These are phyloP conservation scores for Mayetiola destructor DNA, from an alignment of 2,888 invertebrate species.

Conservation along the genomic window DNA sequence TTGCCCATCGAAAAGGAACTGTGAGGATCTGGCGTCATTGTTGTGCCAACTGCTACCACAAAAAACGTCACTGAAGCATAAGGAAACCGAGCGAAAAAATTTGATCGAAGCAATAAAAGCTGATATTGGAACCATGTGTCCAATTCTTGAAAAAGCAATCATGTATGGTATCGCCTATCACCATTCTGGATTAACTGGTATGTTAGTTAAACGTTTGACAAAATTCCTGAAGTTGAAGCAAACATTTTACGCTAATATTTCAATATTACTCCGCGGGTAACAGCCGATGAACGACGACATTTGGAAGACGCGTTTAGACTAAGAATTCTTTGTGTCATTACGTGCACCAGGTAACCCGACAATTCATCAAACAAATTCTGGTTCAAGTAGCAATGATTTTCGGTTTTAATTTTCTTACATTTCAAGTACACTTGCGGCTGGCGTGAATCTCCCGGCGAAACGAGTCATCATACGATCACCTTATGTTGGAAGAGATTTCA, in stretches of 20 bases:
- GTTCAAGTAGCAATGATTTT: too few species aligned
- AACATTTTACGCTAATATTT: too few species aligned
- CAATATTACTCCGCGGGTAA: too few species aligned
- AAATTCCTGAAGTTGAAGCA: too few species aligned
- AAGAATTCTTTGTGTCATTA: slow-evolving; percentile 75
- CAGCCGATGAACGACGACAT: slow-evolving; percentile 67
- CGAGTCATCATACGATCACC: slow-evolving; percentile 80
- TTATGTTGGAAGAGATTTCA: slow-evolving; percentile 56
- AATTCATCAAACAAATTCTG: too few species aligned
- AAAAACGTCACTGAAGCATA: slow-evolving; percentile 40
- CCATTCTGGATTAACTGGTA: slow-evolving; percentile 82
- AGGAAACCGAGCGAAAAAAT: slow-evolving; percentile 42
- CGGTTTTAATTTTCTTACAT: too few species aligned
- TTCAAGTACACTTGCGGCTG: slow-evolving; percentile 95
- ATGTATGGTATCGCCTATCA: slow-evolving; percentile 83
- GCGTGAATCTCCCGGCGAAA: slow-evolving; percentile 88
- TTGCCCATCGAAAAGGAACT: slow-evolving; percentile 84
- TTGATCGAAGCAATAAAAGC: slow-evolving; percentile 49
- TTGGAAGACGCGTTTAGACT: slow-evolving; percentile 71
- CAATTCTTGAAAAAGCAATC: slow-evolving; percentile 49
- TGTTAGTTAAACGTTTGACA: too few species aligned
- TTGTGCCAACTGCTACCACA: slow-evolving; percentile 50
- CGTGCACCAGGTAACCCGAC: too few species aligned
- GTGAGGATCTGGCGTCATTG: slow-evolving; percentile 74
- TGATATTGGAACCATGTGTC: slow-evolving; percentile 47